phyloP scores from a whole-genome alignment of 2,888 invertebrate genomes.

The Lamellibrachia columna region DNA sequence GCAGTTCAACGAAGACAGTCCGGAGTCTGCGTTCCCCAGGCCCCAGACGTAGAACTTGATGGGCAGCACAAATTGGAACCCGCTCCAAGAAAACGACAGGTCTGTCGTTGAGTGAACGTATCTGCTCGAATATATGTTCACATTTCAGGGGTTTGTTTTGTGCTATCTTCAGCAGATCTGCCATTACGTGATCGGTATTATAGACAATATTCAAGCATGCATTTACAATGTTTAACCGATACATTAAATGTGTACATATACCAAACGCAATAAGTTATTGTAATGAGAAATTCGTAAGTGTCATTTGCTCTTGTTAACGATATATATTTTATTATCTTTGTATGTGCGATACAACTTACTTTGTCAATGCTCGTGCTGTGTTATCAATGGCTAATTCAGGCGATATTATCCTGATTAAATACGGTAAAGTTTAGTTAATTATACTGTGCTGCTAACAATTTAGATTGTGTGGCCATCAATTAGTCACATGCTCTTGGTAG shows the following conservation, averaged over 20 bases:
- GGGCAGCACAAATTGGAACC: neutral
- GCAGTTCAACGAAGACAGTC: neutral
- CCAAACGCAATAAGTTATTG: neutral
- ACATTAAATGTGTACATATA: neutral
- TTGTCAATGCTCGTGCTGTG: no score
- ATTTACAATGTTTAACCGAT: neutral
- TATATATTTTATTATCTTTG: no score
- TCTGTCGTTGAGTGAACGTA: conserved; percentile 1
- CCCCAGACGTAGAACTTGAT: conserved; percentile 3
- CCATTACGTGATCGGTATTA: neutral
- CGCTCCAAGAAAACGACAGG: neutral
- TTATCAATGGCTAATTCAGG: no score
- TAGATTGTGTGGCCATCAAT: no score
- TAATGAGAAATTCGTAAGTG: neutral
- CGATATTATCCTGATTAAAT: no score
- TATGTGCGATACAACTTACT: no score
- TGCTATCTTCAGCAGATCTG: neutral
- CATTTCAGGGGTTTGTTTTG: neutral
- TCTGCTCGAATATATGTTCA: neutral
- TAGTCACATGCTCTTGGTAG: no score
- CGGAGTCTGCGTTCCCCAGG: neutral
- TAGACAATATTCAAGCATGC: neutral
- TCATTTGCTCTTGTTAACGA: neutral
- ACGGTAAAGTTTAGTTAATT: no score
- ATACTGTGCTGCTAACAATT: no score